A percentile compares a stretch with the other conserved stretches of the same genome.
phyloP scores from a whole-genome alignment of 2,888 invertebrate species.

The Amblyjoppa fuscipennis region DNA sequence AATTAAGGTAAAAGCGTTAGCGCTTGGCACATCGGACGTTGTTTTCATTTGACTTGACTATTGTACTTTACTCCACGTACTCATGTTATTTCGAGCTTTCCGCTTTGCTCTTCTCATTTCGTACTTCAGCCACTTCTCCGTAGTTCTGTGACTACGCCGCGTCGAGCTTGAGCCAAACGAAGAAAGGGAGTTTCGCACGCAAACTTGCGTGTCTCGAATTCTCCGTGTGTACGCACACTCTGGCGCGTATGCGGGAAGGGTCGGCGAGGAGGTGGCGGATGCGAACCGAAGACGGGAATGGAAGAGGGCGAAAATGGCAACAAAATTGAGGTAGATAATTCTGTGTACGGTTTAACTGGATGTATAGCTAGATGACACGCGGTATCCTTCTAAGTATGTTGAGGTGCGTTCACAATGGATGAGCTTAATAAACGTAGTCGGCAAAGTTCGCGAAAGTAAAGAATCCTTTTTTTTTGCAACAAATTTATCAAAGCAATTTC shows the following conservation, averaged over 20 bases:
- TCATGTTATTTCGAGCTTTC: slow-evolving; percentile 45
- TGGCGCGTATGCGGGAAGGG: slow-evolving; percentile 30
- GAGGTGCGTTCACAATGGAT: slow-evolving; percentile 46
- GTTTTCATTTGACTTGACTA: slow-evolving; percentile 37
- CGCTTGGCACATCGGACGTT: slow-evolving; percentile 60
- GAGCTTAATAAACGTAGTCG: background rate
- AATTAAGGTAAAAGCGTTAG: slow-evolving; percentile 75
- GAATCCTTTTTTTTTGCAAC: background rate
- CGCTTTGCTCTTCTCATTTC: slow-evolving; percentile 4
- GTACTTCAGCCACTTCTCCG: slow-evolving; percentile 2
- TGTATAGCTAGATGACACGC: slow-evolving; percentile 65
- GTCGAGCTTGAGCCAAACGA: slow-evolving; percentile 30
- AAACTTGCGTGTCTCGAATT: slow-evolving; percentile 82
- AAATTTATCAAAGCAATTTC: background rate
- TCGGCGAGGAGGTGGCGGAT: slow-evolving; percentile 27
- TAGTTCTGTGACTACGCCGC: slow-evolving; percentile 4
- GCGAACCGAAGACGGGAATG: slow-evolving; percentile 49
- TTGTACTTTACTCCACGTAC: slow-evolving; percentile 11
- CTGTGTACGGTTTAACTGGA: slow-evolving; percentile 56
- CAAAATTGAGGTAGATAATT: slow-evolving; percentile 41
- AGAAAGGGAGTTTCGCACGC: slow-evolving; percentile 79
- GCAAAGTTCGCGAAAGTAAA: background rate
- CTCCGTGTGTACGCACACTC: slow-evolving; percentile 66
- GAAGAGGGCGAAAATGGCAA: slow-evolving; percentile 28
- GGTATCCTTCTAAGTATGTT: slow-evolving; percentile 26